Base-by-base conservation (phyloP, 2,888 invertebrate species). In the Trissoscelio sp. region DNA sequence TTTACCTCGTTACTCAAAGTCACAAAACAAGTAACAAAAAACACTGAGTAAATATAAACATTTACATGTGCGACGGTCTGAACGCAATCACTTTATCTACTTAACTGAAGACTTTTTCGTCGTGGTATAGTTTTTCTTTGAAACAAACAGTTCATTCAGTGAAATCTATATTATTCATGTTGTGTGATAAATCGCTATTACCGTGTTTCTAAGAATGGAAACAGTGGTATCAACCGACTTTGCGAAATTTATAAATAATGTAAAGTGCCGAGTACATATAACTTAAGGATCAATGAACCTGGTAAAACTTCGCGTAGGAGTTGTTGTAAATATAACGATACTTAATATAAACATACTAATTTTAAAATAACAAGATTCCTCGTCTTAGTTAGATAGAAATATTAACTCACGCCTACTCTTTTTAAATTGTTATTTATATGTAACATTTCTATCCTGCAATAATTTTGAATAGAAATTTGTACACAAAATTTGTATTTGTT, bases 131-230 rank as follows among this genome's bases (percentile, higher is more conserved):
- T 34, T 64, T 64, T 48, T 31, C 46, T 64, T 42, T 34, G 48
- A 48, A 46, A 48, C 46, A 48, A 48, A 20, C 48, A 16, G 14
- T 28, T 64, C 62, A 16, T 48, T 42, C 31, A 62, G 16, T 11
- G 34, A 48, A 64, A 64, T 48, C 28, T 34, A 46, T 64, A 64
- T 64, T 64, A 64, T 64, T 64, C 20, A 64, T 48, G 16, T n/a
- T n/a, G 14, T n/a, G 7, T 48, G 44, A 60, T 60, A 44, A 60
- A 60, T 60, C 18, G 18, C 7, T 44, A 62, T 44, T 64, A 34
- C 9, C 14, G 12, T 64, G 14, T 20, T 62, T 46, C 46, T 46
- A 46, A 62, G 62, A 62, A 62, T 28, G 31, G 31, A 16, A 62
- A 24, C 24, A 14, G 46, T 31, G n/a, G 42, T 46, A 62, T 62